Evolutionary conservation across 2,113 vertebrate genomes (phyloP), one percentile per base, ranked within the genome.

Genomic region (Melanostigma gelatinosum): DNA sequence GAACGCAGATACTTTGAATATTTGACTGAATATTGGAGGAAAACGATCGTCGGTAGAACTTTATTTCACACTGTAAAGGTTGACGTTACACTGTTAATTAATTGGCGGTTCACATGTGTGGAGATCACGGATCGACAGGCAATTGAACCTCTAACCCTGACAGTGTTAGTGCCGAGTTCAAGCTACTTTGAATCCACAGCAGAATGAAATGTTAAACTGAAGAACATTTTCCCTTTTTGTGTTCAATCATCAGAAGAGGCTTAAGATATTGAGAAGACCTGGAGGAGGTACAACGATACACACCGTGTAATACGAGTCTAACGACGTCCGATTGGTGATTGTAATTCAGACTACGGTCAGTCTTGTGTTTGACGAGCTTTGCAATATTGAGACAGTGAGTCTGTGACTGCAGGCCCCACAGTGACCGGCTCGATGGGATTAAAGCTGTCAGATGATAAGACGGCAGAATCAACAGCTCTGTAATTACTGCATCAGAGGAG

Each of bases 211-310:
- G 27, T 18, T 24, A 40, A 55, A 55, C 34, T 18, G 1, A 38
- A 8, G 8, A 64, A 65, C 40, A 46, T 18, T 46, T 75, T 22
- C 63, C 58, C 48, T 34, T 34, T 34, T 34, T 34, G 32, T 32
- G 32, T 32, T 32, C 2, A 32, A 29, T 74, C 50, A 66, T 71
- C 40, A 50, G 10, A 66, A 61, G 32, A 72, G 27, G n/a, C 46
- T 72, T 34, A 13, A 73, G 42, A 71, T 50, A 48, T 34, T 76
- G 62, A 66, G 50, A 66, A 16, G 38, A 29, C 52, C 62, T 55
- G 58, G 67, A 76, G 72, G 67, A 74, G 71, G 66, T 34, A 55
- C 52, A 42, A 36, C 29, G 57, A 79, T 36, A 29, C 16, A n/a
- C 32, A 36, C 46, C 1, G 62, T 70, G 61, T 88, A 8, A 8